Base-by-base conservation (phyloP, 2,113 vertebrate genomes). In the Periophthalmus modestus region DNA sequence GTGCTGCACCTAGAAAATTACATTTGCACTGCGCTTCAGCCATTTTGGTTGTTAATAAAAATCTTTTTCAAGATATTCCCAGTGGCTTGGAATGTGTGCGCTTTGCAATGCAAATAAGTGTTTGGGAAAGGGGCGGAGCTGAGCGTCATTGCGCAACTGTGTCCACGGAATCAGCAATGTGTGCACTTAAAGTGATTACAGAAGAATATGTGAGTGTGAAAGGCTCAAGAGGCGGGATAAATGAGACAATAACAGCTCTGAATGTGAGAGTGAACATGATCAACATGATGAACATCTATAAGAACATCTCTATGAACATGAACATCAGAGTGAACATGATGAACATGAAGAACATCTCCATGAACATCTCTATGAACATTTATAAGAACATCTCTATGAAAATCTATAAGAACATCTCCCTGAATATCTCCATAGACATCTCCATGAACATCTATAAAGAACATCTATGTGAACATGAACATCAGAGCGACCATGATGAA, bases 71-170 rank as follows among this genome's bases (percentile, higher is more conserved):
- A 86, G 68, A 84, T 82, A 85, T 71, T 66, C 57, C 85, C 78
- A 85, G 61, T 82, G 79, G 67, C 66, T 50, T 73, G 88, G 82
- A 89, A 90, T 85, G 82, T 84, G 70, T 88, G 66, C 78, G 82
- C 84, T 90, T 89, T 85, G 85, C 75, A 82, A 89, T 91, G 85
- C 88, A 90, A 91, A 91, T 91, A 80, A 78, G 83, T 80, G 81
- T 83, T 85, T 82, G 79, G 78, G 79, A 84, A 87, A 87, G 74
- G 76, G 87, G 89, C 71, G 86, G 86, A 77, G 90, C 79, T 73
- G 68, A 59, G 72, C 58, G 71, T 84, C 75, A 76, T 90, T 91
- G 87, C 83, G 78, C 86, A 88, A 91, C 86, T 72, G 77, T 83
- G 80, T 75, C 80, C 80, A 76, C 63, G 36, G 77, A 84, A 69